Base-by-base conservation (phyloP, 2,113 vertebrate species). In the Ailurus styani region DNA sequence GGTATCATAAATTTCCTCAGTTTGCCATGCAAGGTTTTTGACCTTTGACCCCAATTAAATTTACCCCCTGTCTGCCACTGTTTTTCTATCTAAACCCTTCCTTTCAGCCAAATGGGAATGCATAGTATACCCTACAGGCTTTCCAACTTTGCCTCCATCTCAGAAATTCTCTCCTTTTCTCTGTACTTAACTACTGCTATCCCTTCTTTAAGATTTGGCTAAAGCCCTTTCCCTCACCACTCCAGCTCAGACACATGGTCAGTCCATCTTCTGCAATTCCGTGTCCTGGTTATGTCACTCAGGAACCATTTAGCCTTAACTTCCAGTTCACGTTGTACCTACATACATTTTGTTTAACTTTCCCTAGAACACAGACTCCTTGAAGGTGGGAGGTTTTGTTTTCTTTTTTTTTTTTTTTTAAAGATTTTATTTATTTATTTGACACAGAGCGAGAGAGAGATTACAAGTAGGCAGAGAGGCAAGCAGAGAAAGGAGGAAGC, bases 51-150 rank as follows among this genome's bases (percentile, higher is more conserved):
- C 42, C 73, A 64, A 79, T 96, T 88, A 87, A 64, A 79, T 95
- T 87, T 91, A 37, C n/a, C n/a, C 40, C 37, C 79, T 90, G 17
- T 83, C 54, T 72, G 60, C 17, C 79, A 81, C 13, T 54, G 20
- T 96, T 95, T 91, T 92, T 52, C 73, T 73, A 37, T 3, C 47
- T 94, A 97, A 95, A 77, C 25, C 18, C 27, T 93, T 81, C 90
- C 68, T 93, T 96, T 93, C 10, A 72, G 75, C 5, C 14, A 78
- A 81, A 62, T n/a, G 31, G n/a, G 2, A 55, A 54, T 62, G 50
- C 45, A 72, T 55, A 40, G 27, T 27, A 20, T 52, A 45, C 40
- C 29, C 50, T 57, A 40, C 14, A 87, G 54, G 29, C 14, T 55
- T 91, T 96, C 87, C 21, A 55, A 0, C 95, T 95, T 88, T 86